Base-by-base conservation (phyloP, 2,113 vertebrate species). In the Bubo bubo region DNA sequence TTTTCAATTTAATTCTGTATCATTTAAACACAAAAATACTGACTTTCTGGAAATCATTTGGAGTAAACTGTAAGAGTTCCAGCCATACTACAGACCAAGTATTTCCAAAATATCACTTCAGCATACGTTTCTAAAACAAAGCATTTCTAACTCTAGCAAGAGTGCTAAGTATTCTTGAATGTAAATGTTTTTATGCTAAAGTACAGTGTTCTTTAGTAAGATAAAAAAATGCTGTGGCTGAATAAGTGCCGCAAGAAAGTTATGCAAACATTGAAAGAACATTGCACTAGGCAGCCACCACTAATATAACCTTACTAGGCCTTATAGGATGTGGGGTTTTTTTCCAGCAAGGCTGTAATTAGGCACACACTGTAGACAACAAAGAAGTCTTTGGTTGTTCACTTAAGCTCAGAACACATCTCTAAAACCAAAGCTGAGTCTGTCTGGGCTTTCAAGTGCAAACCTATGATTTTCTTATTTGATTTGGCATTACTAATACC, bases 381-480 rank as follows among this genome's bases (percentile, higher is more conserved):
- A 97, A 96, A 96, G 96, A 74, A 74, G 71, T 53, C 97, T 96
- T 96, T 96, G 90, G 75, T 80, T 59, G 86, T 50, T 86, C 90
- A 73, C 75, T 92, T 79, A 66, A 93, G 87, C 85, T 85, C 85
- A 63, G 79, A 96, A 97, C 72, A 90, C 85, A 95, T 88, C 95
- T 63, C 86, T 41, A 60, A 90, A 92, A 60, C 85, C 75, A 88
- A 93, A 83, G 90, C 74, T 67, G 58, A 77, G 41, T 11, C 96
- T 71, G 49, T 73, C 86, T 55, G 79, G 82, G 45, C 75, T 95
- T 90, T 88, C 81, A 92, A 94, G 85, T 74, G 81, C 56, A 45
- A 92, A 92, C n/a, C 90, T 76, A 63, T 43, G 63, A 77, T 88
- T 92, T 94, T 79, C 71, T 92, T 95, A 88, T 95, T 97, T 97